Evolutionary conservation across 2,797 vertebrate species (phyloP).

Genomic region (Kryptolebias ocellatus): DNA sequence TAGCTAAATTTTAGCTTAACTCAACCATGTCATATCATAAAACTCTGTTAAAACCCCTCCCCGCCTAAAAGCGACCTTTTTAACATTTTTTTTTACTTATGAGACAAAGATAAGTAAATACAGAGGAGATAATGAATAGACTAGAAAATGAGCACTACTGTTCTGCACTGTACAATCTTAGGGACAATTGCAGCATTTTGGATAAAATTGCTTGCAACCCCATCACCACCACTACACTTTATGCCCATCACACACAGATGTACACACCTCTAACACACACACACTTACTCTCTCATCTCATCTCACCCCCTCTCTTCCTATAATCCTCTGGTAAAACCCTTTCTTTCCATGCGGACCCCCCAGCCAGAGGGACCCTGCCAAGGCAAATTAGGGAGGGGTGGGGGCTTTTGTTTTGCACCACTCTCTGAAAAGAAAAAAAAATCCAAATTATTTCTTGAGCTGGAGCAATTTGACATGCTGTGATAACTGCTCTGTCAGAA

Average conservation of each 20-base stretch:
- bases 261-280: conserved; percentile 57
- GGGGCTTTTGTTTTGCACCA: conserved; percentile 93
- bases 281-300: conserved; percentile 42
- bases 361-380: conserved; percentile 84
- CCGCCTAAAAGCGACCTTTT: conserved; percentile 76
- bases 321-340: conserved; percentile 82
- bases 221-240: conserved; percentile 47
- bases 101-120: conserved; percentile 87
- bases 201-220: conserved; percentile 82
- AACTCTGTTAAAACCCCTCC: conserved; percentile 77
- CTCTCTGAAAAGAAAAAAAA: conserved; percentile 81
- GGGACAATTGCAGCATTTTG: conserved; percentile 87
- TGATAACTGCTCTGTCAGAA: conserved; percentile 99
- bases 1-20: conserved; percentile 79
- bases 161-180: conserved; percentile 83
- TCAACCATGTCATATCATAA: conserved; percentile 74
- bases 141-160: conserved; percentile 79
- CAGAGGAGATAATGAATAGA: conserved; percentile 85
- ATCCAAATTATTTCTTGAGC: conserved; percentile 94
- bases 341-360: conserved; percentile 85
- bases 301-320: conserved; percentile 74
- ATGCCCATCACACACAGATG: conserved; percentile 59
- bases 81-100: conserved; percentile 78
- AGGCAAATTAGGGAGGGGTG: conserved; percentile 84
- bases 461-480: conserved; percentile 99